These are phyloP conservation scores for Cochlearius cochlearius DNA, from an alignment of 2,113 vertebrate species.

Conservation along the genomic window DNA sequence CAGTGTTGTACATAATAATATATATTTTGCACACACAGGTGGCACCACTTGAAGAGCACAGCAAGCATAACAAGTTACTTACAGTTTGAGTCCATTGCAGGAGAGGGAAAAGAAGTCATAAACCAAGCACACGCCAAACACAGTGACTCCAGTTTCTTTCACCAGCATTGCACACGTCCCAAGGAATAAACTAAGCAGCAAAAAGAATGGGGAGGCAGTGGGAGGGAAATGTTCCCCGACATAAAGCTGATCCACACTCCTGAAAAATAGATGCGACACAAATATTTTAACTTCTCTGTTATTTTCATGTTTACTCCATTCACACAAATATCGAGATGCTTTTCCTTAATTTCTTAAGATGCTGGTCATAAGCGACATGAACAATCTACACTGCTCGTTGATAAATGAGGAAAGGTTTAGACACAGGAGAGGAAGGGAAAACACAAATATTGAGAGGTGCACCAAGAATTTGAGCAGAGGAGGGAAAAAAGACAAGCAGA, in stretches of 20 bases:
- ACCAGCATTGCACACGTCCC: conserved; percentile 97
- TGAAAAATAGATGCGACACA: conserved; percentile 60
- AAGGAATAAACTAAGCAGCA: conserved; percentile 86
- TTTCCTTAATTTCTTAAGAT: background rate
- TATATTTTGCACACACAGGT: background rate
- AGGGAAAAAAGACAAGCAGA: background rate
- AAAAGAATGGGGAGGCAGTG: conserved; percentile 77
- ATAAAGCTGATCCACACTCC: conserved; percentile 81
- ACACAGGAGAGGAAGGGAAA: background rate
- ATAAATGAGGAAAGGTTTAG: background rate
- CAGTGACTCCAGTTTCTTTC: conserved; percentile 94
- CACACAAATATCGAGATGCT: background rate
- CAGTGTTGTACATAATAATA: background rate
- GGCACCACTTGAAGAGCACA: background rate
- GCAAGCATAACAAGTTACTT: conserved; percentile 51
- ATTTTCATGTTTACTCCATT: background rate
- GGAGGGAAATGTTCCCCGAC: conserved; percentile 77
- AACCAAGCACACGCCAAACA: conserved; percentile 92
- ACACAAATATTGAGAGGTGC: background rate
- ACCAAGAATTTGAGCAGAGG: background rate
- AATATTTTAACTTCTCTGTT: background rate
- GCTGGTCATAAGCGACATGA: background rate
- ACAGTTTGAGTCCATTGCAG: conserved; percentile 78
- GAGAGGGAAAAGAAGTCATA: conserved; percentile 91
- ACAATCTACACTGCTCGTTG: background rate